These are phyloP conservation scores for Daphoenositta chrysoptera DNA, from an alignment of 2,113 vertebrate genomes.

Conservation along the genomic window DNA sequence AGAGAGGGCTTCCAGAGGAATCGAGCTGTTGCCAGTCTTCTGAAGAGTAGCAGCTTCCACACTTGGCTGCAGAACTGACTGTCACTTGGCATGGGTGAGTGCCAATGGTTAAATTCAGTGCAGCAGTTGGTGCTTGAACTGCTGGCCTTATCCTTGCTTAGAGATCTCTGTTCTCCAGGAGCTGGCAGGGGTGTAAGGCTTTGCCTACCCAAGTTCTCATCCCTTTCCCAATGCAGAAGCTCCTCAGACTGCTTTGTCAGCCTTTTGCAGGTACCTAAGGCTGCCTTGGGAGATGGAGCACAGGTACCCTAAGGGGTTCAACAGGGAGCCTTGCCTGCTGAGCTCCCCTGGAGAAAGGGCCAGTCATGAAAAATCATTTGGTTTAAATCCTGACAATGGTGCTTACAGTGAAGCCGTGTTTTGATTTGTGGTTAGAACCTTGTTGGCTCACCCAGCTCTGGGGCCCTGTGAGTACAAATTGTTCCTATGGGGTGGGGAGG, in stretches of 20 bases:
- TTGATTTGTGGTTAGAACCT: not conserved
- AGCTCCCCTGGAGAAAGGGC: not conserved
- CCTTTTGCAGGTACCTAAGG: not conserved
- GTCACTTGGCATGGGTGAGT: not conserved
- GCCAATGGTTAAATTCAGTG: not conserved
- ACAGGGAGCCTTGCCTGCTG: not conserved
- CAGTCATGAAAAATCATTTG: not conserved
- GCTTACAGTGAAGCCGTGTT: not conserved
- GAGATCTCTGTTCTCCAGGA: not conserved
- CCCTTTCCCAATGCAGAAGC: not conserved
- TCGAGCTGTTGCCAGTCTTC: not conserved
- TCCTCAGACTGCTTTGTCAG: not conserved
- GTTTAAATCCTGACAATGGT: not conserved
- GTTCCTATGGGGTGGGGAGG: not conserved
- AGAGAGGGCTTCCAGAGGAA: not conserved
- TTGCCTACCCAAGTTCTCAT: not conserved
- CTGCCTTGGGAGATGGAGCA: not conserved
- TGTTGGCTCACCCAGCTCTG: not conserved
- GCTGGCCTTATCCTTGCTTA: not conserved
- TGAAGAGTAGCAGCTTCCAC: not conserved
- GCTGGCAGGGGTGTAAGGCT: not conserved
- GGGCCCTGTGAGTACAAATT: not conserved
- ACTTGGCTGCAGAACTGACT: not conserved
- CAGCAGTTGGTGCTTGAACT: not conserved
- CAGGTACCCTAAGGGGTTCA: not conserved